phyloP scores from a whole-genome alignment of 2,888 invertebrate genomes.

The Synanthedon tipuliformis region DNA sequence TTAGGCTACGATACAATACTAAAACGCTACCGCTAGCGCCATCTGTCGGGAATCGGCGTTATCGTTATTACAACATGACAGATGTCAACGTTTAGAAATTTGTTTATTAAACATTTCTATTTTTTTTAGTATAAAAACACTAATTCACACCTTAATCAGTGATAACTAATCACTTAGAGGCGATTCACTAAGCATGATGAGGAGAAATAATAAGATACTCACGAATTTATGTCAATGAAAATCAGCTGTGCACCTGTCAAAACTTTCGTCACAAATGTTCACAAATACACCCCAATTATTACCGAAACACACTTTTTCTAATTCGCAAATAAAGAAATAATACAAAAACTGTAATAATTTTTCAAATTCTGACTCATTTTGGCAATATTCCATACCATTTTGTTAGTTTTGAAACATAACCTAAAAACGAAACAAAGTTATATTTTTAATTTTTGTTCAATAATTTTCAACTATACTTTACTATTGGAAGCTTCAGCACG shows the following conservation, averaged over 20 bases:
- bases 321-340: slow-evolving; percentile 16
- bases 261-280: slow-evolving; percentile 62
- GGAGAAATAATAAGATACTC: slow-evolving; percentile 17
- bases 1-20: background rate
- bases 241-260: slow-evolving; percentile 60
- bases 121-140: background rate
- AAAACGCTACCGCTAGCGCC: slow-evolving; percentile 5
- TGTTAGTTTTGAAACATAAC: slow-evolving; percentile 36
- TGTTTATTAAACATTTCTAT: slow-evolving; percentile 2
- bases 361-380: slow-evolving; percentile 24
- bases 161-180: no score
- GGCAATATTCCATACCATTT: slow-evolving; percentile 56
- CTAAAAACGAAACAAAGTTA: slow-evolving; percentile 23
- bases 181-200: no score
- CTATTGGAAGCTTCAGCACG: no score
- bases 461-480: background rate
- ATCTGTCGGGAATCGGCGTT: slow-evolving; percentile 2
- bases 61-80: slow-evolving; percentile 19
- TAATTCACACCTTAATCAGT: background rate
- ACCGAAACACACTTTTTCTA: slow-evolving; percentile 22
- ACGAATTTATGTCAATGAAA: slow-evolving; percentile 22
- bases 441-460: background rate
- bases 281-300: slow-evolving; percentile 42
- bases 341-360: slow-evolving; percentile 20
- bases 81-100: slow-evolving; percentile 12